These are phyloP conservation scores for Lithophane socia DNA, from an alignment of 2,888 invertebrate species.

Conservation along the genomic window DNA sequence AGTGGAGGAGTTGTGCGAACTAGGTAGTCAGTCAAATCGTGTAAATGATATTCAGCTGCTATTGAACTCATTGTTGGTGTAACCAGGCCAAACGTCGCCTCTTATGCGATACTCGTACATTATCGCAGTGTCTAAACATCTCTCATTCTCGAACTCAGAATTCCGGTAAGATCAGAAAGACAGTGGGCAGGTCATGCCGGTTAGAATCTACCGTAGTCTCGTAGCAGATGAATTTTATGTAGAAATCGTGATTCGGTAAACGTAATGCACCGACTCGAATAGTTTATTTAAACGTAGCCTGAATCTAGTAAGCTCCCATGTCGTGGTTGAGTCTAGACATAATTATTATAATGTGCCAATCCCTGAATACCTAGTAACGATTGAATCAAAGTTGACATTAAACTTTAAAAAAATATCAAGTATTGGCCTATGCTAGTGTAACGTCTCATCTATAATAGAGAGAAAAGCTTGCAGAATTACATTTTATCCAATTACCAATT, in stretches of 20 bases:
- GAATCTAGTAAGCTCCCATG: background rate
- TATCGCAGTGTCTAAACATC: background rate
- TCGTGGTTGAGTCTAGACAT: background rate
- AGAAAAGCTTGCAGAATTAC: background rate
- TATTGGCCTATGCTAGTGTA: background rate
- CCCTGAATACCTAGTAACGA: background rate
- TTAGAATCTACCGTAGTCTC: background rate
- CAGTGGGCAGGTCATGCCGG: constrained; percentile 24
- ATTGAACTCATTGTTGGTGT: background rate
- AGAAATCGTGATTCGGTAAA: constrained; percentile 37
- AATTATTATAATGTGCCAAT: background rate
- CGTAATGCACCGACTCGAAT: background rate
- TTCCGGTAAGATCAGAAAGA: background rate
- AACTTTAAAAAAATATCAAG: background rate
- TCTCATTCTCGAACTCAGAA: background rate
- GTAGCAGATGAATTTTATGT: constrained; percentile 43
- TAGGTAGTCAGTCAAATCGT: background rate
- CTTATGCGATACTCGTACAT: background rate
- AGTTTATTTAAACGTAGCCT: constrained; percentile 13
- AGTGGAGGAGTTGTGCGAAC: constrained; percentile 3
- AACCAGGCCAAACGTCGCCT: background rate
- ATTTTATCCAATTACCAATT: constrained; percentile 44
- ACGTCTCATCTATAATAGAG: background rate
- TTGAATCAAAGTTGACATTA: too few relatives aligned
- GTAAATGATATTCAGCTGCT: background rate